Conservation (phyloP, 2,888 invertebrate species). For the Quadriops clusia region DNA sequence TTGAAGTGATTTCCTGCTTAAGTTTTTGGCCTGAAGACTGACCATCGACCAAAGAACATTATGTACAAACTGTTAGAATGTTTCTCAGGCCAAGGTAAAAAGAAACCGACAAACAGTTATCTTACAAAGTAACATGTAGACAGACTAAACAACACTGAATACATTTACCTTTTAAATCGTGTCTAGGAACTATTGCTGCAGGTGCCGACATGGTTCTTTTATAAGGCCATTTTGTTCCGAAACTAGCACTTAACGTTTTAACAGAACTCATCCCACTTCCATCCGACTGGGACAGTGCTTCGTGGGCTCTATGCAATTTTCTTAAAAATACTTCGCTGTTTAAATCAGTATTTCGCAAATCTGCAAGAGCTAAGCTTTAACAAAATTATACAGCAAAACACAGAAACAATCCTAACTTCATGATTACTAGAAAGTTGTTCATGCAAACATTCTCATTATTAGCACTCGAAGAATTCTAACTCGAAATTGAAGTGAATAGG, state of each 20-base stretch:
- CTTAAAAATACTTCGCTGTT: constrained; percentile 75
- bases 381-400: constrained; percentile 18
- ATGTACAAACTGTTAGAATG: too few species aligned
- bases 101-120: too few species aligned
- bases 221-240: constrained; percentile 90
- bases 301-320: constrained; percentile 80
- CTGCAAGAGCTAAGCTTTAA: too few species aligned
- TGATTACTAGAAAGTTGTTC: constrained; percentile 3
- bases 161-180: constrained; percentile 48
- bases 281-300: constrained; percentile 68
- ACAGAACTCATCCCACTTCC: constrained; percentile 47
- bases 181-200: constrained; percentile 65
- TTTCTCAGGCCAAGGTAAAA: too few species aligned
- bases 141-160: too few species aligned
- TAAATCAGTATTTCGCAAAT: constrained; percentile 78
- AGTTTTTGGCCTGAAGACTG: too few species aligned
- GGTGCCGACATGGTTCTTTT: constrained; percentile 91
- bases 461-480: too few species aligned
- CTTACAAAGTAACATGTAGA: too few species aligned
- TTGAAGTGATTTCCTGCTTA: too few species aligned
- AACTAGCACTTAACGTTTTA: constrained; percentile 75
- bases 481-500: too few species aligned
- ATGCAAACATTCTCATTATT: too few species aligned
- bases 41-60: too few species aligned
- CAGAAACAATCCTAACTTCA: constrained; percentile 4